Conservation (phyloP, 2,797 vertebrate genomes). For the Ctenopoma multispine region DNA sequence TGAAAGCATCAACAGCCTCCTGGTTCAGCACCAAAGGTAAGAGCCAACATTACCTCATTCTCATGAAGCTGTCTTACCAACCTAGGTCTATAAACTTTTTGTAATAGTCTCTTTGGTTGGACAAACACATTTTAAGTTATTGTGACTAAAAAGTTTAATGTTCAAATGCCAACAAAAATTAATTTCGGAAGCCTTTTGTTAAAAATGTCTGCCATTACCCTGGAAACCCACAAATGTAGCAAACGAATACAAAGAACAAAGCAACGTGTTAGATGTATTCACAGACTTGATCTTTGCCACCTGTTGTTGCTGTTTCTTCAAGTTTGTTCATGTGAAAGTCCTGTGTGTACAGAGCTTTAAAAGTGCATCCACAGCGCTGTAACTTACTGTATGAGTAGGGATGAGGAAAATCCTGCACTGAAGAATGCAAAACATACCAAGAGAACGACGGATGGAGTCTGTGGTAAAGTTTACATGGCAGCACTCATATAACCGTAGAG, state of each 20-base stretch:
- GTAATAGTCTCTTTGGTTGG: background rate
- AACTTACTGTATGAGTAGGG: background rate
- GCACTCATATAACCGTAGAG: background rate
- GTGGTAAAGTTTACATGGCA: conserved; percentile 14
- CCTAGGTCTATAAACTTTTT: background rate
- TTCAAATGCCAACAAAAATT: background rate
- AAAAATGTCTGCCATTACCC: background rate
- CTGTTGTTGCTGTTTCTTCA: conserved; percentile 60
- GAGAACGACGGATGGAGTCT: conserved; percentile 17
- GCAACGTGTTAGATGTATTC: background rate
- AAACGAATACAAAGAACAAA: conserved; percentile 9
- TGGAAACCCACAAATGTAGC: background rate
- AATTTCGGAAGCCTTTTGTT: background rate
- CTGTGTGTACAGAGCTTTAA: conserved; percentile 22
- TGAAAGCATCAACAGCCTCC: conserved; percentile 63
- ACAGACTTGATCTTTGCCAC: conserved; percentile 26
- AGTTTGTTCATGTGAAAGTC: conserved; percentile 57
- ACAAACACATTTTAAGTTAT: background rate
- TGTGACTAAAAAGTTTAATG: background rate
- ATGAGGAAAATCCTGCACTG: conserved; percentile 9
- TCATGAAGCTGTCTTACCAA: conserved; percentile 15
- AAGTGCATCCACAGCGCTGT: background rate
- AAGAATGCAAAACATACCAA: background rate
- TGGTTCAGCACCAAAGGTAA: conserved; percentile 70
- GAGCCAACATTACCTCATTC: conserved; percentile 38